Conservation (phyloP, 2,113 vertebrate genomes). For the Mionectes macconnelli region DNA sequence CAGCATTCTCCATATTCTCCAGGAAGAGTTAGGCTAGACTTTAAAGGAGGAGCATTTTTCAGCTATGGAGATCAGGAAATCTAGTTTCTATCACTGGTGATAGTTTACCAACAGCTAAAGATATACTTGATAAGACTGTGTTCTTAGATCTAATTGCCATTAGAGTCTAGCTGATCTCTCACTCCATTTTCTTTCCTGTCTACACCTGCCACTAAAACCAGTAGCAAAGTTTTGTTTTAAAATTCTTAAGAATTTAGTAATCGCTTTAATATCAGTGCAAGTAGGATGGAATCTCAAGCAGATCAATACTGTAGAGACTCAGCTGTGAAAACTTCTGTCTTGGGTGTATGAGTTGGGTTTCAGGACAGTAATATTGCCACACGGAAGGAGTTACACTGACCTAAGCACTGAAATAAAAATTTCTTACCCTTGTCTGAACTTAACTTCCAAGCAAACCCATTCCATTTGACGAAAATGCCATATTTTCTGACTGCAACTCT, state of each 20-base stretch:
- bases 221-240: background rate
- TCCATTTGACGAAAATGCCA: conserved; percentile 1
- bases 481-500: conserved; percentile 83
- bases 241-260: background rate
- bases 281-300: background rate
- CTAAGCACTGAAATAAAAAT: background rate
- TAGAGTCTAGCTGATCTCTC: background rate
- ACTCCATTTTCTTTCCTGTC: background rate
- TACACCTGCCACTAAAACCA: background rate
- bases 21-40: background rate
- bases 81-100: background rate
- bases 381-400: background rate
- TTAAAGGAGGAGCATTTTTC: background rate
- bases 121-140: background rate
- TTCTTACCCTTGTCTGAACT: background rate
- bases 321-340: background rate
- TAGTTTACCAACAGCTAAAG: background rate
- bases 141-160: background rate
- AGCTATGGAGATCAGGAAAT: background rate
- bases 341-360: background rate
- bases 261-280: background rate
- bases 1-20: background rate
- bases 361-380: background rate
- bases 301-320: background rate
- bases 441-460: conserved; percentile 65